Evolutionary conservation across 53 echinoderm and acorn worm genomes (phyloP).

Genomic region (Apostichopus leukothele): DNA sequence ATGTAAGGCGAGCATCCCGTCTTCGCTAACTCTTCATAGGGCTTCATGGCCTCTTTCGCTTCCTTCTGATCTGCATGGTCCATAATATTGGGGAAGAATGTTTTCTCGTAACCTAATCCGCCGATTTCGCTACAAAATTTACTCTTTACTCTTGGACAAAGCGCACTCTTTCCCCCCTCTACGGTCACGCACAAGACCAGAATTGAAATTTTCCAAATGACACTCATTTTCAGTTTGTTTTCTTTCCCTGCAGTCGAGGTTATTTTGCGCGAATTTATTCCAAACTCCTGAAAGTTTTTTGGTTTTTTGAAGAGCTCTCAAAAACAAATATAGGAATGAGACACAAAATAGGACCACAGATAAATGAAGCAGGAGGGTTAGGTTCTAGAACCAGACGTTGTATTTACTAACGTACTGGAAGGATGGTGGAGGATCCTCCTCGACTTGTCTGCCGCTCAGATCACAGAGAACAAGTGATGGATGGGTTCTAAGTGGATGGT

Average conservation of each 20-base stretch:
- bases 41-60: constrained; percentile 59
- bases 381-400: too few relatives aligned
- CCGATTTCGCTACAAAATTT: constrained; percentile 16
- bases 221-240: background rate
- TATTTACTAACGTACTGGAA: too few relatives aligned
- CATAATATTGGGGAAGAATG: constrained; percentile 80
- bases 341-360: too few relatives aligned
- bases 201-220: background rate
- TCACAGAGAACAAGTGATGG: too few relatives aligned
- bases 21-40: constrained; percentile 59
- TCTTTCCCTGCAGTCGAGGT: background rate
- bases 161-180: background rate
- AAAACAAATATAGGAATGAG: too few relatives aligned
- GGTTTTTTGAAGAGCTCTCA: too few relatives aligned
- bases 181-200: background rate
- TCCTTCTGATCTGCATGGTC: constrained; percentile 70
- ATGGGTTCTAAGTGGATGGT: background rate
- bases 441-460: too few relatives aligned
- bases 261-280: too few relatives aligned
- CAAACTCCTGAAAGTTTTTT: too few relatives aligned
- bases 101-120: constrained; percentile 58
- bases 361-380: too few relatives aligned
- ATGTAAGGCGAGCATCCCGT: constrained; percentile 86
- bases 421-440: too few relatives aligned
- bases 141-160: constrained; percentile 30